Evolutionary conservation across 2,113 vertebrate species (phyloP).

Genomic region (Marmota flaviventris): DNA sequence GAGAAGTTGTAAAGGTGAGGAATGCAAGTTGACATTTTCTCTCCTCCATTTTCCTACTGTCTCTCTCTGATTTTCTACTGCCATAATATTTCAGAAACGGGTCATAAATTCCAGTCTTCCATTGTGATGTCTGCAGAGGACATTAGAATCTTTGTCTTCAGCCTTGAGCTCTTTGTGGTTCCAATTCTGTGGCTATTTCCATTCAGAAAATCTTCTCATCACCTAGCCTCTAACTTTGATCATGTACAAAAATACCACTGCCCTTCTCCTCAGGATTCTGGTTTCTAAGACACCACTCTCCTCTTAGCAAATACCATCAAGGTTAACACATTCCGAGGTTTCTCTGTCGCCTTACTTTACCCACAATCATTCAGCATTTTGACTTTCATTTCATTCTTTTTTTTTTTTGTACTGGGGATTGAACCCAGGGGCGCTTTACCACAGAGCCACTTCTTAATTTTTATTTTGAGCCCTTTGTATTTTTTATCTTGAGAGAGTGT

Average conservation of each 20-base stretch:
- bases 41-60: background rate
- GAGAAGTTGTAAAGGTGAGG: background rate
- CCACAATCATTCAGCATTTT: background rate
- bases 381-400: too few relatives aligned
- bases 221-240: background rate
- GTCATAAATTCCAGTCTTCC: background rate
- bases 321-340: background rate
- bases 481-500: too few relatives aligned
- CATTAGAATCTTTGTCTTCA: background rate
- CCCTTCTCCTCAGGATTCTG: background rate
- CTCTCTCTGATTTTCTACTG: background rate
- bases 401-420: too few relatives aligned
- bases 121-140: background rate
- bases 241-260: background rate
- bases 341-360: background rate
- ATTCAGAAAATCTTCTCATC: background rate
- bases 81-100: background rate
- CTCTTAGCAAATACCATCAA: too few relatives aligned
- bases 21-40: background rate
- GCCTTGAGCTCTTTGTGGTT: background rate
- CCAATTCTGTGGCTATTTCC: background rate
- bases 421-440: too few relatives aligned
- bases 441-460: too few relatives aligned
- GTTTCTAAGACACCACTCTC: background rate
- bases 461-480: too few relatives aligned